Evolutionary conservation across 2,797 vertebrate species (phyloP).

Genomic region (Hemibagrus guttatus): DNA sequence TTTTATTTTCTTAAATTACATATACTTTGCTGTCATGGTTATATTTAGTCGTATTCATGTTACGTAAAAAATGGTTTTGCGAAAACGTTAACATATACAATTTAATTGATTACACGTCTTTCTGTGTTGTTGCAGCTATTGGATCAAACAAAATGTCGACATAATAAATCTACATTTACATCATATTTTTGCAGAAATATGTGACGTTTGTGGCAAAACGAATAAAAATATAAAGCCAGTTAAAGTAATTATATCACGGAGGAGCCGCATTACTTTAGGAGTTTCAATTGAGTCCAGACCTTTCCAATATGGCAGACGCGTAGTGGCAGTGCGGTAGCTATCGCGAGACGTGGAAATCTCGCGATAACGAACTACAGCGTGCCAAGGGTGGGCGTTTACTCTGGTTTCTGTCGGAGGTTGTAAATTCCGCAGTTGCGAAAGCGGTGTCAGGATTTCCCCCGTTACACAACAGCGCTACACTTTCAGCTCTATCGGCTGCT

Average conservation of each 20-base stretch:
- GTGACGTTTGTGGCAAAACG: not conserved
- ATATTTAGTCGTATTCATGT: not conserved
- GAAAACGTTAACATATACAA: not conserved
- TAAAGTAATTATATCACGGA: not conserved
- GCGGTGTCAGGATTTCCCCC: too few relatives aligned
- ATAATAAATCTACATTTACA: not conserved
- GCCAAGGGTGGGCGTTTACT: not conserved
- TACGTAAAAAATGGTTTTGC: not conserved
- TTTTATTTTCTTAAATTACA: not conserved
- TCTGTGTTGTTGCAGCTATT: not conserved
- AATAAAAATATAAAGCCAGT: not conserved
- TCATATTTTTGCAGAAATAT: not conserved
- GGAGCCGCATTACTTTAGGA: not conserved
- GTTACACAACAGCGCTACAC: not conserved
- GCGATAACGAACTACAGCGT: not conserved
- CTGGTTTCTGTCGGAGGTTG: not conserved
- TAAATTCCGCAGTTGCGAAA: not conserved
- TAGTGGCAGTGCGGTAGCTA: not conserved
- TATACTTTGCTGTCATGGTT: not conserved
- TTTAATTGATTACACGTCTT: not conserved
- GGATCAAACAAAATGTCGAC: not conserved
- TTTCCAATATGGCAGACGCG: conserved; percentile 2
- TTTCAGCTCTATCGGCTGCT: not conserved
- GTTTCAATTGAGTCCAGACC: not conserved
- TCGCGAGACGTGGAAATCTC: not conserved